Evolutionary conservation across 2,888 invertebrate species (phyloP), one percentile per base, ranked within the genome.

Genomic region (Periphyllus acericola): DNA sequence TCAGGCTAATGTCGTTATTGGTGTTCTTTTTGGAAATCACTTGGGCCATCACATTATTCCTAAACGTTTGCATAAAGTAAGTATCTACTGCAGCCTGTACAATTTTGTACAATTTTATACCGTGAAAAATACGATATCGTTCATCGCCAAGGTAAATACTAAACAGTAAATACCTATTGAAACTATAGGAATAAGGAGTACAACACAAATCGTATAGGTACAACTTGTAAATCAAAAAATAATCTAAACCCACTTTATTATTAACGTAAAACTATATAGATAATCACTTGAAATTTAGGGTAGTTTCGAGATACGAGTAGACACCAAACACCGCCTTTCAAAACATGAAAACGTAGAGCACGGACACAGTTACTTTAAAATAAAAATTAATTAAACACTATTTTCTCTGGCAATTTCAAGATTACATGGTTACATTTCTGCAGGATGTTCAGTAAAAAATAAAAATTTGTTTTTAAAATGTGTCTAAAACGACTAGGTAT

Each of bases 11-110:
- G 87, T 93, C 94, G 86, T 91, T 92, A 68, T 90, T 94, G 90
- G 92, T 94, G 89, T 93, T 94, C 90, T 92, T 94, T 90, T 92
- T 94, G 89, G 94, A 94, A 92, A 93, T 94, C 88, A 93, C 94
- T 89, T 94, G 94, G 94, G 93, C 93, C 89, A 92, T 94, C 90
- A 94, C 94, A 74, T 91, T 94, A 88, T 94, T 94, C 91, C 92
- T 94, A 89, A 93, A 94, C 90, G 92, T 94, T 87, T 93, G 93
- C 90, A 90, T 92, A 89, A 92, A 92, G 93, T 93, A 91, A 91
- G 91, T 91, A 71, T 8, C 21, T 25, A 25, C n/a, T 6, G 6
- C 21, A 5, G 25, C 25, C 29, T 14, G 40, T 14, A 46, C 8
- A 46, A 11, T 14, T 71, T 14, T 71, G 9, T 32, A 32, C 32